Evolutionary conservation across 2,797 vertebrate species (phyloP).

Genomic region (Melanogrammus aeglefinus): DNA sequence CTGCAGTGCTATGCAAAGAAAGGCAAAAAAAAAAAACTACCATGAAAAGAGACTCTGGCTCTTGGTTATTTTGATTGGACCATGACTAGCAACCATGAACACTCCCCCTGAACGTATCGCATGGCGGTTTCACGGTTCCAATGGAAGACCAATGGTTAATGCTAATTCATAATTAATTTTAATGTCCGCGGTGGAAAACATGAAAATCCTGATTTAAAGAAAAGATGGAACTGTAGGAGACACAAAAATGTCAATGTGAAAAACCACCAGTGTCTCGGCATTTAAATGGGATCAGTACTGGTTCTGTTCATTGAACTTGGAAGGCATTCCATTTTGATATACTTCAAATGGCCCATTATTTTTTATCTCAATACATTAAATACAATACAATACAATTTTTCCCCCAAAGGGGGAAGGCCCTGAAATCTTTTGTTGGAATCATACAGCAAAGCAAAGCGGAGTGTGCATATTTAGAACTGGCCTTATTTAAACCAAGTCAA

Average conservation of each 20-base stretch:
- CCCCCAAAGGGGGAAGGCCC: neutral
- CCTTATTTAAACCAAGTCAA: neutral
- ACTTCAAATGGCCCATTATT: neutral
- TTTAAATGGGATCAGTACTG: constrained; percentile 10
- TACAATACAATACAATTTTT: neutral
- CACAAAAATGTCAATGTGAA: neutral
- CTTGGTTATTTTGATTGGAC: constrained; percentile 3
- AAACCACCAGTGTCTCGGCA: neutral
- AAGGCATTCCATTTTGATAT: neutral
- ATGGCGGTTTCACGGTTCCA: constrained; percentile 33
- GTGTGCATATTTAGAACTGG: neutral
- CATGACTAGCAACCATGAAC: constrained; percentile 31
- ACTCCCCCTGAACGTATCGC: constrained; percentile 33
- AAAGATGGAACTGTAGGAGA: neutral
- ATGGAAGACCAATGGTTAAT: constrained; percentile 40
- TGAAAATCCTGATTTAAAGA: neutral
- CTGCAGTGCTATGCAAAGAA: neutral
- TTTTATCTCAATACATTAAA: neutral
- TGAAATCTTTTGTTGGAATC: neutral
- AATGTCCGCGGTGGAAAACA: neutral
- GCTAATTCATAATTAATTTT: constrained; percentile 27
- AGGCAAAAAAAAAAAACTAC: constrained; percentile 1
- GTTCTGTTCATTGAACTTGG: neutral
- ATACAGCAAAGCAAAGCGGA: neutral
- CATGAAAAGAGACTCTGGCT: neutral